Percentiles rank a stretch among this genome's conserved stretches.
phyloP scores from a whole-genome alignment of 2,797 vertebrate genomes.

The Amphiprion clarkii region DNA sequence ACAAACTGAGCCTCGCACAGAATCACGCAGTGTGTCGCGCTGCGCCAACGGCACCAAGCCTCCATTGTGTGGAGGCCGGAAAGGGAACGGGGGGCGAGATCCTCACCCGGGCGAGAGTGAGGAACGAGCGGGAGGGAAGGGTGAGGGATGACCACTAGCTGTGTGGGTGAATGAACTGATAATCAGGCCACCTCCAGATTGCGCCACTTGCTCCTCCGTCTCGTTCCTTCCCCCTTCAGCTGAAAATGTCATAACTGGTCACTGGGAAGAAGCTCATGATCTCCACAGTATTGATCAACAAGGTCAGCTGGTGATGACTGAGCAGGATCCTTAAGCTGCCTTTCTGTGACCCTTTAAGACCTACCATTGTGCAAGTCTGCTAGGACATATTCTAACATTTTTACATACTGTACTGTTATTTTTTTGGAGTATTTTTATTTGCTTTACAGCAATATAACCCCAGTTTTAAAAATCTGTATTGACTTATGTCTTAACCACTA shows the following conservation, averaged over 20 bases:
- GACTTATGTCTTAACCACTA: too few species aligned
- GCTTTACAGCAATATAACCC: too few species aligned
- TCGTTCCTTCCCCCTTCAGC: conserved; percentile 60
- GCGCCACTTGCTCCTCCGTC: conserved; percentile 46
- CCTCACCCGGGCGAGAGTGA: conserved; percentile 34
- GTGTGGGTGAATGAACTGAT: conserved; percentile 61
- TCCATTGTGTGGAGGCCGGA: conserved; percentile 74
- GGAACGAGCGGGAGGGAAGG: conserved; percentile 10
- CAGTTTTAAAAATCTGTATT: too few species aligned
- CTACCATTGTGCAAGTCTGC: too few species aligned
- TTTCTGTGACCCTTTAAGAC: not conserved
- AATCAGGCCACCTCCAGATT: conserved; percentile 54
- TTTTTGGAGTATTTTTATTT: too few species aligned
- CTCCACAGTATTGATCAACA: conserved; percentile 1
- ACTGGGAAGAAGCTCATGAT: conserved; percentile 14
- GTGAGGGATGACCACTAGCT: conserved; percentile 44
- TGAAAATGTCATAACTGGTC: conserved; percentile 32
- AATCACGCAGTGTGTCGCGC: conserved; percentile 57
- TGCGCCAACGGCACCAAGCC: conserved; percentile 68
- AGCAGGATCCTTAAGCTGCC: not conserved
- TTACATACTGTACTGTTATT: too few species aligned
- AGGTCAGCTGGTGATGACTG: conserved; percentile 7
- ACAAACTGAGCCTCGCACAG: conserved; percentile 56
- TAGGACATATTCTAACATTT: too few species aligned
- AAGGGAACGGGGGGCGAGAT: conserved; percentile 63